These are phyloP conservation scores for Oreochromis aureus DNA, from an alignment of 2,113 vertebrate species.

Conservation along the genomic window DNA sequence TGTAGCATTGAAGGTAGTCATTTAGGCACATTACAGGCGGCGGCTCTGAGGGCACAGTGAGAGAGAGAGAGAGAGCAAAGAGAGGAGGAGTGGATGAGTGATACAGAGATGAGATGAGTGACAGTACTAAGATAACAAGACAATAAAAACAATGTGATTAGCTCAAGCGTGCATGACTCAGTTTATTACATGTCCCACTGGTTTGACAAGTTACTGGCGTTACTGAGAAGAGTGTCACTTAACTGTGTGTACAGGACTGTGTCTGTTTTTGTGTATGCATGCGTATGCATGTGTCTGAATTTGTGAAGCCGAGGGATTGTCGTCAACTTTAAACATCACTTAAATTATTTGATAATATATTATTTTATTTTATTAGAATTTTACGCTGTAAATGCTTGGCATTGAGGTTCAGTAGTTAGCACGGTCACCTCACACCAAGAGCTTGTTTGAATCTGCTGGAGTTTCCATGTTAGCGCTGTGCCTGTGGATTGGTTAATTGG, in stretches of 20 bases:
- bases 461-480: not conserved
- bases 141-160: slow-evolving; percentile 48
- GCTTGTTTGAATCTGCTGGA: not conserved
- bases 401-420: not conserved
- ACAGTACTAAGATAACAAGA: slow-evolving; percentile 5
- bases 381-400: not conserved
- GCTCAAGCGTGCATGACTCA: not conserved
- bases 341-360: not conserved
- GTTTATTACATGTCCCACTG: slow-evolving; percentile 18
- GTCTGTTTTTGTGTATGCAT: not conserved
- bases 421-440: not conserved
- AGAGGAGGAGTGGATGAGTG: not conserved
- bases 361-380: not conserved
- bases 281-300: not conserved
- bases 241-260: not conserved
- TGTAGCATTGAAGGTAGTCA: slow-evolving; percentile 65
- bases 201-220: slow-evolving; percentile 19
- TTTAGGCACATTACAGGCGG: slow-evolving; percentile 70
- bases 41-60: slow-evolving; percentile 17
- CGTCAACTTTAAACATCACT: not conserved
- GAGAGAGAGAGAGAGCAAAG: not conserved
- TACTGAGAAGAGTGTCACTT: not conserved
- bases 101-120: not conserved
- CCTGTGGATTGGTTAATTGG: not conserved
- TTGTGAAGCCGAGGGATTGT: not conserved